Conservation (phyloP, 1,140 invertebrate species). For the Megalopta genalis region DNA sequence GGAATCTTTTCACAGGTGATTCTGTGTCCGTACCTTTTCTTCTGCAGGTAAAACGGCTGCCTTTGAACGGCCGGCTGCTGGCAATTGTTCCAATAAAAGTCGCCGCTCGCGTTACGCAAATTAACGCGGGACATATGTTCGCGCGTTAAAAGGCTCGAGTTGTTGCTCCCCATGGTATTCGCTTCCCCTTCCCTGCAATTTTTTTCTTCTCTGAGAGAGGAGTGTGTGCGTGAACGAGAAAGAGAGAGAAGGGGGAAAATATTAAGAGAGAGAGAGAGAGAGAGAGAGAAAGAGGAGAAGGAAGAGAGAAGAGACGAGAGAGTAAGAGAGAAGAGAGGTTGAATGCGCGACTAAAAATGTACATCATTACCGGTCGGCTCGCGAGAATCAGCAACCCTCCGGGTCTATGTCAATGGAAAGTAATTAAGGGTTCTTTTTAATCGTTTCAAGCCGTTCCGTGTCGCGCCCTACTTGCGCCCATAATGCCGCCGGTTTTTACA, state of each 20-base stretch:
- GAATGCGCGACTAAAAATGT: background rate
- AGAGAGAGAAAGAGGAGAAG: too few relatives aligned
- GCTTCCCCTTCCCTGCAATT: background rate
- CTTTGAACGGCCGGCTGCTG: background rate
- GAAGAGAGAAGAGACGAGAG: too few relatives aligned
- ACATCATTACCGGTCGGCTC: background rate
- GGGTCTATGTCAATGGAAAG: slow-evolving; percentile 30
- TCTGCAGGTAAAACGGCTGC: too few relatives aligned
- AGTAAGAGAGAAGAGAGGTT: too few relatives aligned
- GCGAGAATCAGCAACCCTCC: slow-evolving; percentile 7
- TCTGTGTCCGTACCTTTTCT: too few relatives aligned
- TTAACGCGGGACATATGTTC: background rate
- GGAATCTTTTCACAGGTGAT: too few relatives aligned
- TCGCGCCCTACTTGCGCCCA: slow-evolving; percentile 1
- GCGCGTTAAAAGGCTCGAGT: background rate
- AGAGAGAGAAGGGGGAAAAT: too few relatives aligned
- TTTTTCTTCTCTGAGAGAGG: too few relatives aligned
- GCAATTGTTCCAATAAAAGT: background rate
- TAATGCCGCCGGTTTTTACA: slow-evolving; percentile 6
- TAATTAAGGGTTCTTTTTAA: slow-evolving; percentile 38
- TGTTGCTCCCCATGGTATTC: background rate
- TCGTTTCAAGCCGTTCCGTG: slow-evolving; percentile 6
- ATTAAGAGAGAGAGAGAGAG: too few relatives aligned
- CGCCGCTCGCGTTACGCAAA: background rate
- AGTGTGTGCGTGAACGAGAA: too few relatives aligned